Evolutionary conservation across 2,113 vertebrate genomes (phyloP).

Genomic region (Himantopus leucocephalus): DNA sequence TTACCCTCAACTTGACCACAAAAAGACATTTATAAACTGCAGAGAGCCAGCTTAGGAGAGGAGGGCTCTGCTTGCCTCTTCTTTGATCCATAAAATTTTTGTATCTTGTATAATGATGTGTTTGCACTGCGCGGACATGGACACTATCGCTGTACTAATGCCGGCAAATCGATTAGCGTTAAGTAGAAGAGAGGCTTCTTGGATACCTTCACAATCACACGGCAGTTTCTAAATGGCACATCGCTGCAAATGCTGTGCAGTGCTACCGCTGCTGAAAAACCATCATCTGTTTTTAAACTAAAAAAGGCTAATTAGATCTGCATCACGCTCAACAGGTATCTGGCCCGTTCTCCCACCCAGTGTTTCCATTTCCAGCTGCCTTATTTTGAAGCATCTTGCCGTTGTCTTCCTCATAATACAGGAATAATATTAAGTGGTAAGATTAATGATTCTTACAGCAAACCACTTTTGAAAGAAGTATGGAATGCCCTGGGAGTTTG

Average conservation of each 20-base stretch:
- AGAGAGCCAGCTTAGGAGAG: neutral
- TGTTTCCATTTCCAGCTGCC: neutral
- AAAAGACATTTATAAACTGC: neutral
- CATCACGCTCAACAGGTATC: neutral
- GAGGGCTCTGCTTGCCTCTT: neutral
- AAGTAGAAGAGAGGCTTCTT: neutral
- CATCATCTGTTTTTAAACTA: neutral
- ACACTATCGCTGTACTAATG: neutral
- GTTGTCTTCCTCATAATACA: neutral
- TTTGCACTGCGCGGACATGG: neutral
- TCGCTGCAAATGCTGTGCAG: neutral
- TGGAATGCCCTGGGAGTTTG: neutral
- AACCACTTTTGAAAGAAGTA: neutral
- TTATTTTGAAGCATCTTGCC: neutral
- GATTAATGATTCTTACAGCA: neutral
- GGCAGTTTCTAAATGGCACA: neutral
- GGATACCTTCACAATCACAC: accelerated
- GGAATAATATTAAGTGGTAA: neutral
- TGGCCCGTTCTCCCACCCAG: neutral
- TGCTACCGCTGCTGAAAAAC: neutral
- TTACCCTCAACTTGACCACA: conserved; percentile 57
- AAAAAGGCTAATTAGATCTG: neutral
- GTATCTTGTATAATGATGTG: neutral
- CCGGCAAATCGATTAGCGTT: neutral
- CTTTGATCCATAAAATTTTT: neutral